phyloP scores from a whole-genome alignment of 1,140 invertebrate genomes.

The Drosophila tani region DNA sequence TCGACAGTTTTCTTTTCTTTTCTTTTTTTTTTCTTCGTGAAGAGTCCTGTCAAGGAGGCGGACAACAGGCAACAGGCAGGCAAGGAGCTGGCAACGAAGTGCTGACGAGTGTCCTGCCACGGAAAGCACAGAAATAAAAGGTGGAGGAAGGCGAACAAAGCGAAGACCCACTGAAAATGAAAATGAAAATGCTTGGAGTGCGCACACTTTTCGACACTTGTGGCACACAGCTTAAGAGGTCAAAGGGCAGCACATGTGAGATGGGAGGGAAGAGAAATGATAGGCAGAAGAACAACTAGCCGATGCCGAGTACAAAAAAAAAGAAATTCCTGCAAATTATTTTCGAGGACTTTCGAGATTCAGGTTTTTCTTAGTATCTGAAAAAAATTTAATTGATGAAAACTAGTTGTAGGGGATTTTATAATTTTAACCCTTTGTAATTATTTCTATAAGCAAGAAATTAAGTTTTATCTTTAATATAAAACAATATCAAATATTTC shows the following conservation, averaged over 20 bases:
- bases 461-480: too few species aligned
- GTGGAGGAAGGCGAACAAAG: slow-evolving; percentile 14
- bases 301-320: background rate
- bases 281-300: background rate
- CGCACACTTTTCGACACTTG: slow-evolving; percentile 69
- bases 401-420: too few species aligned
- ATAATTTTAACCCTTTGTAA: too few species aligned
- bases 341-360: too few species aligned
- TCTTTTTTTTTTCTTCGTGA: background rate
- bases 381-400: too few species aligned
- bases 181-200: slow-evolving; percentile 47
- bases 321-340: too few species aligned
- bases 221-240: slow-evolving; percentile 37
- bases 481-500: too few species aligned
- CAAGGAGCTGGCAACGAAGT: slow-evolving; percentile 42
- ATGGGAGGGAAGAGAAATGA: background rate
- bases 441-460: too few species aligned
- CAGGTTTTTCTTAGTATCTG: too few species aligned
- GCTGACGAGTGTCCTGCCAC: slow-evolving; percentile 47
- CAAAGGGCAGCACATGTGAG: slow-evolving; percentile 3
- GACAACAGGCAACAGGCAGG: slow-evolving; percentile 26
- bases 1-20: slow-evolving; percentile 1
- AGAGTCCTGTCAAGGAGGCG: slow-evolving; percentile 29
- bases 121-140: slow-evolving; percentile 7
- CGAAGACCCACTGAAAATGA: slow-evolving; percentile 16